Conservation (phyloP, 1,140 invertebrate species). For the Bombus impatiens region DNA sequence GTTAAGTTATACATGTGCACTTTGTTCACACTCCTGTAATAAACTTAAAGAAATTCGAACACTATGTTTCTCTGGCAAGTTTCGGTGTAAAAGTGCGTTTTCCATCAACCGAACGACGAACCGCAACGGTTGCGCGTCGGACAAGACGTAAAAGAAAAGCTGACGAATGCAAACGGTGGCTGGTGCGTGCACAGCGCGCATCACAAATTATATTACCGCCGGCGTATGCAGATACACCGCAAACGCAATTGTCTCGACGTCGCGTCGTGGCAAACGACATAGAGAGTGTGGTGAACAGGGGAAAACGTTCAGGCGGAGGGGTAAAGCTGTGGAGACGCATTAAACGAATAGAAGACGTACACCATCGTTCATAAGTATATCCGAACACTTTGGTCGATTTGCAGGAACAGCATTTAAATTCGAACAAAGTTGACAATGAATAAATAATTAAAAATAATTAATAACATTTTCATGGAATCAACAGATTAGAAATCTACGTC, state of each 20-base stretch:
- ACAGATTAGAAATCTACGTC: too few species aligned
- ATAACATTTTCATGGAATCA: neutral
- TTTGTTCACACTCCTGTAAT: neutral
- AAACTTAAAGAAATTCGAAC: neutral
- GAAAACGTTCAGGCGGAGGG: neutral
- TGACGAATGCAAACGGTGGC: slow-evolving; percentile 34
- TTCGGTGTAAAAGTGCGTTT: slow-evolving; percentile 71
- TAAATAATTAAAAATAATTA: neutral
- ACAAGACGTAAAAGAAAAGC: slow-evolving; percentile 49
- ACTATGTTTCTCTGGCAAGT: neutral
- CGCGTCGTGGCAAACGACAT: neutral
- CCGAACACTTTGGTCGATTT: neutral
- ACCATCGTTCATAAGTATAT: neutral
- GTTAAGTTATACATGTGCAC: neutral
- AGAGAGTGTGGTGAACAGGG: slow-evolving; percentile 6
- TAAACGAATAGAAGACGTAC: slow-evolving; percentile 44
- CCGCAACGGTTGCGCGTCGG: slow-evolving; percentile 48
- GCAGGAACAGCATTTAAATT: neutral
- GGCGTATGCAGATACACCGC: slow-evolving; percentile 72
- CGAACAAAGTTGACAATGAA: neutral
- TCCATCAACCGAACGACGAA: slow-evolving; percentile 71
- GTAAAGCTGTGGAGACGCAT: slow-evolving; percentile 29
- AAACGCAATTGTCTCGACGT: slow-evolving; percentile 74
- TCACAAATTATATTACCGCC: slow-evolving; percentile 77
- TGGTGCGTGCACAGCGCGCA: slow-evolving; percentile 2